Evolutionary conservation across 2,113 vertebrate species (phyloP).

Genomic region (Oncorhynchus clarkii): DNA sequence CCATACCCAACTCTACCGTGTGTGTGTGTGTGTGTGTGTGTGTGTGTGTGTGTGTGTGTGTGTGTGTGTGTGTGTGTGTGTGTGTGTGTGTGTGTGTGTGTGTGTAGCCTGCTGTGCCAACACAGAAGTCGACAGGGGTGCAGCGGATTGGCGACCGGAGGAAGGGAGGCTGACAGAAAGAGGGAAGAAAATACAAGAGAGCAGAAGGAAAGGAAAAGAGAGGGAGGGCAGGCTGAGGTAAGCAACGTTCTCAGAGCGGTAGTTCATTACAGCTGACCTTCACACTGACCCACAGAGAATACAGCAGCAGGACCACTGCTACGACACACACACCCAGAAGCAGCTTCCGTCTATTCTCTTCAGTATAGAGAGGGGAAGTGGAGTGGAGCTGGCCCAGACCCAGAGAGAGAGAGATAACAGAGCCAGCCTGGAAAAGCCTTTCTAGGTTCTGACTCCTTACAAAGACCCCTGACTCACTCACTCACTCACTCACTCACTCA

Average conservation of each 20-base stretch:
- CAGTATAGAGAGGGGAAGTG: conserved; percentile 66
- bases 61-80: too few relatives aligned
- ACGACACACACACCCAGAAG: conserved; percentile 8
- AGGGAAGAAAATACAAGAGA: background rate
- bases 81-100: too few relatives aligned
- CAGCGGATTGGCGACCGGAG: conserved; percentile 15
- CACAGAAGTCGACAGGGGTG: conserved; percentile 32
- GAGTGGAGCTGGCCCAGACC: conserved; percentile 47
- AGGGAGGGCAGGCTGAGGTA: conserved; percentile 56
- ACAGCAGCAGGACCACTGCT: conserved; percentile 18
- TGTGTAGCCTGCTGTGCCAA: conserved; percentile 44
- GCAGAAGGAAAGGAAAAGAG: conserved; percentile 30
- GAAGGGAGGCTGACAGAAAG: conserved; percentile 38
- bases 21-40: too few relatives aligned
- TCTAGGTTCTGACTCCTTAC: conserved; percentile 23
- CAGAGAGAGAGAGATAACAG: conserved; percentile 32
- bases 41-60: too few relatives aligned
- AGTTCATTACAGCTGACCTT: conserved; percentile 57
- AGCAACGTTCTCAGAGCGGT: conserved; percentile 17
- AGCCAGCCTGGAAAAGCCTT: conserved; percentile 30
- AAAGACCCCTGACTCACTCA: background rate
- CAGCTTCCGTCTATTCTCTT: conserved; percentile 70
- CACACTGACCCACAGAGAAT: conserved; percentile 47
- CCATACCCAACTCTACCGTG: too few relatives aligned
- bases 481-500: too few relatives aligned